Conservation (phyloP, 1,140 invertebrate species). For the Aporrectodea caliginosa region DNA sequence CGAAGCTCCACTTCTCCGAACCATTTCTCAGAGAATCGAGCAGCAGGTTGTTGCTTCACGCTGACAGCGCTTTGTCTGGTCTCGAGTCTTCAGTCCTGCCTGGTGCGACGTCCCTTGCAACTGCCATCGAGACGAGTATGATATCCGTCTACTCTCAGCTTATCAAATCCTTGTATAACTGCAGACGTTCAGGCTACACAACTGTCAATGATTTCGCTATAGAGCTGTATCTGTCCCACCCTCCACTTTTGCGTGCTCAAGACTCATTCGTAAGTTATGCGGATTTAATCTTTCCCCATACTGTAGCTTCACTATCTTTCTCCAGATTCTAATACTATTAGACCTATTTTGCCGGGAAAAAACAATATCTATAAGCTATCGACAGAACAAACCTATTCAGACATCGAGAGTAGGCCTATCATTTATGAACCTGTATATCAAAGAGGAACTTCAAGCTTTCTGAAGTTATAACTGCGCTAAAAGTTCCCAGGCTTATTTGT, state of each 20-base stretch:
- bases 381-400: too few relatives aligned
- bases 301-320: too few relatives aligned
- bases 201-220: not conserved
- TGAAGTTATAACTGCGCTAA: too few relatives aligned
- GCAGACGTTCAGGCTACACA: not conserved
- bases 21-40: not conserved
- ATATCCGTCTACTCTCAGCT: not conserved
- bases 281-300: too few relatives aligned
- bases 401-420: too few relatives aligned
- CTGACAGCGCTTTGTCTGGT: not conserved
- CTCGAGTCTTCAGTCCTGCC: not conserved
- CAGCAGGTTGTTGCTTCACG: not conserved
- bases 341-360: too few relatives aligned
- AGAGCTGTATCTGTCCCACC: not conserved
- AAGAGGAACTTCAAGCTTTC: too few relatives aligned
- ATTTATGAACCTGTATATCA: too few relatives aligned
- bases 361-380: too few relatives aligned
- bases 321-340: too few relatives aligned
- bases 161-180: not conserved
- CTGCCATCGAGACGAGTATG: not conserved
- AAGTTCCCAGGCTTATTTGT: too few relatives aligned
- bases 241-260: not conserved
- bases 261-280: not conserved
- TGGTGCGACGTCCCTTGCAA: not conserved
- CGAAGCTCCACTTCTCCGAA: not conserved